These are phyloP conservation scores for Anagrus nilaparvatae DNA, from an alignment of 1,140 invertebrate genomes.

Conservation along the genomic window DNA sequence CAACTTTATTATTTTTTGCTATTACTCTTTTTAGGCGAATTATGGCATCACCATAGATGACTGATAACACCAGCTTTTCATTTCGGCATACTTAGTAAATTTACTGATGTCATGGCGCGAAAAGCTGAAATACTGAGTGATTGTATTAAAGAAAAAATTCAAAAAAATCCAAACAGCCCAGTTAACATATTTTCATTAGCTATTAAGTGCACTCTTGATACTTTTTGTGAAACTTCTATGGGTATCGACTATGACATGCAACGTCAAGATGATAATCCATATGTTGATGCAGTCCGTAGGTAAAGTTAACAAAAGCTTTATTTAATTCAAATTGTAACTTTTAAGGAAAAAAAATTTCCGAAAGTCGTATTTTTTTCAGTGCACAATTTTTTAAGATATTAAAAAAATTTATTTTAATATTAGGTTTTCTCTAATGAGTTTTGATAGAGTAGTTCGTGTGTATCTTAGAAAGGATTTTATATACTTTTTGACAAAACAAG, in stretches of 20 bases:
- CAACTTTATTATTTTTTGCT: neutral
- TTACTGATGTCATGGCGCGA: slow-evolving; percentile 61
- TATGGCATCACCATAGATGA: slow-evolving; percentile 72
- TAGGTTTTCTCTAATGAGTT: slow-evolving; percentile 6
- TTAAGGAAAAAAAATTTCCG: neutral
- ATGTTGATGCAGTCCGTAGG: slow-evolving; percentile 61
- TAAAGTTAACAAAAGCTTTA: slow-evolving; percentile 28
- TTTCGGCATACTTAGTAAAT: slow-evolving; percentile 75
- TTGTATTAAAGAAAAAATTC: slow-evolving; percentile 31
- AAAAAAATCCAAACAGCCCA: slow-evolving; percentile 33
- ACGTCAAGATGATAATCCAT: slow-evolving; percentile 55
- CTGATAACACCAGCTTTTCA: slow-evolving; percentile 81
- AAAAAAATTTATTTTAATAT: neutral
- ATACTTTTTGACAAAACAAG: slow-evolving; percentile 21
- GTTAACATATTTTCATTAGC: slow-evolving; percentile 56
- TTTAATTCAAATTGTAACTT: too few species aligned
- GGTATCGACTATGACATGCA: slow-evolving; percentile 68
- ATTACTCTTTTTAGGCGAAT: slow-evolving; percentile 40
- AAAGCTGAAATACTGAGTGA: slow-evolving; percentile 54
- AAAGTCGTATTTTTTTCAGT: too few species aligned
- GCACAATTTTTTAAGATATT: neutral
- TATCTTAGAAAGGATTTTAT: slow-evolving; percentile 24
- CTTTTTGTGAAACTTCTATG: slow-evolving; percentile 82
- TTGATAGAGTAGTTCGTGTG: slow-evolving; percentile 24
- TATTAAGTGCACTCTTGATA: slow-evolving; percentile 62